phyloP scores from a whole-genome alignment of 2,113 vertebrate genomes.

The Bubalus kerabau region DNA sequence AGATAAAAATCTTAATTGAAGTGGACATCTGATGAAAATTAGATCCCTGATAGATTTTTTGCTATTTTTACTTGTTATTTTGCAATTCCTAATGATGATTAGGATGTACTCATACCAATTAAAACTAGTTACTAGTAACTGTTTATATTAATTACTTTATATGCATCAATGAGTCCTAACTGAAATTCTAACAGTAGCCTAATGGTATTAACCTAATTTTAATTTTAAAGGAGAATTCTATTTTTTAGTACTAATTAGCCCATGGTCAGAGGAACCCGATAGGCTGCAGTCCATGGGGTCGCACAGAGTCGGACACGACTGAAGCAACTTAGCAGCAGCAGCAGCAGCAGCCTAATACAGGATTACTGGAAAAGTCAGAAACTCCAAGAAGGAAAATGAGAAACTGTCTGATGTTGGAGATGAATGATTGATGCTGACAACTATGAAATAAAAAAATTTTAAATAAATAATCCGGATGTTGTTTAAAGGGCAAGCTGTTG shows the following conservation, averaged over 20 bases:
- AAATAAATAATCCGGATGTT: constrained; percentile 33
- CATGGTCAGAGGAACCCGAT: background rate
- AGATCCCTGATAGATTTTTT: background rate
- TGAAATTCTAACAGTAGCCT: constrained; percentile 27
- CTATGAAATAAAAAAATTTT: constrained; percentile 6
- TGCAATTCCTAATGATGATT: constrained; percentile 6
- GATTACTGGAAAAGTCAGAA: background rate
- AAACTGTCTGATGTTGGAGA: background rate
- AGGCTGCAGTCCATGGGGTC: too few relatives aligned
- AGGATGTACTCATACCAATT: background rate
- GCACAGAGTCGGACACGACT: too few relatives aligned
- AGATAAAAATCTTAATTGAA: background rate
- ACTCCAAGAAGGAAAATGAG: constrained; percentile 22
- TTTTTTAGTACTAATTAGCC: background rate
- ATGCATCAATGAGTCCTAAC: background rate
- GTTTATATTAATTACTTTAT: background rate
- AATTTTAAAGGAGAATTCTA: constrained; percentile 26
- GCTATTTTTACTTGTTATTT: background rate
- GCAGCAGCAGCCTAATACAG: background rate
- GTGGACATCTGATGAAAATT: background rate
- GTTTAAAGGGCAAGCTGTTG: constrained; percentile 41
- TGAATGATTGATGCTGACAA: background rate
- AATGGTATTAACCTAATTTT: constrained; percentile 17
- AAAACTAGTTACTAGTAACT: background rate
- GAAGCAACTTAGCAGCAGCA: too few relatives aligned